Evolutionary conservation across 2,797 vertebrate species (phyloP).

Genomic region (Sandelia bainsii): DNA sequence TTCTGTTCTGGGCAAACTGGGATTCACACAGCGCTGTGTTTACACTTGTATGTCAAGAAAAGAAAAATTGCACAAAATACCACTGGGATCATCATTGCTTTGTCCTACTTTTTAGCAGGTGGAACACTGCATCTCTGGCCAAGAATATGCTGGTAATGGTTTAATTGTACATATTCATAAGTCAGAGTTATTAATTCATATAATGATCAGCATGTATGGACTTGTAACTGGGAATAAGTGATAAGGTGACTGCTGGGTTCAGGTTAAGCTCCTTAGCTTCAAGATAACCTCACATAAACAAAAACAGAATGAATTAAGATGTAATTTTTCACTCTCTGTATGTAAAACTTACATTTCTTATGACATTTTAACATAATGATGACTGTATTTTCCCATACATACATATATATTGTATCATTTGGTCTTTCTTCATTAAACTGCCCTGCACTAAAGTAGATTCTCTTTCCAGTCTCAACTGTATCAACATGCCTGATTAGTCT

Average conservation of each 20-base stretch:
- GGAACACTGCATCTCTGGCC: slow-evolving; percentile 1
- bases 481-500: slow-evolving; percentile 5
- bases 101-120: slow-evolving; percentile 36
- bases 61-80: slow-evolving; percentile 31
- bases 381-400: background rate
- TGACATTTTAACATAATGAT: background rate
- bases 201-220: background rate
- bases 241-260: background rate
- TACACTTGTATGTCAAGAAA: slow-evolving; percentile 18
- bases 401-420: background rate
- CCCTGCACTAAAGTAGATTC: background rate
- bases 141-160: background rate
- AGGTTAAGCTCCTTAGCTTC: background rate
- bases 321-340: background rate
- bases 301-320: background rate
- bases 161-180: background rate
- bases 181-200: too few relatives aligned
- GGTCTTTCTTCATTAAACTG: background rate
- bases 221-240: background rate
- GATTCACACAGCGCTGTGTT: slow-evolving; percentile 14
- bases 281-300: background rate
- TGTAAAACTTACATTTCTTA: background rate
- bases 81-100: slow-evolving; percentile 14
- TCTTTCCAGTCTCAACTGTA: background rate
- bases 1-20: slow-evolving; percentile 18